Evolutionary conservation across 2,797 vertebrate species (phyloP).

Genomic region (Aselliscus stoliczkanus): DNA sequence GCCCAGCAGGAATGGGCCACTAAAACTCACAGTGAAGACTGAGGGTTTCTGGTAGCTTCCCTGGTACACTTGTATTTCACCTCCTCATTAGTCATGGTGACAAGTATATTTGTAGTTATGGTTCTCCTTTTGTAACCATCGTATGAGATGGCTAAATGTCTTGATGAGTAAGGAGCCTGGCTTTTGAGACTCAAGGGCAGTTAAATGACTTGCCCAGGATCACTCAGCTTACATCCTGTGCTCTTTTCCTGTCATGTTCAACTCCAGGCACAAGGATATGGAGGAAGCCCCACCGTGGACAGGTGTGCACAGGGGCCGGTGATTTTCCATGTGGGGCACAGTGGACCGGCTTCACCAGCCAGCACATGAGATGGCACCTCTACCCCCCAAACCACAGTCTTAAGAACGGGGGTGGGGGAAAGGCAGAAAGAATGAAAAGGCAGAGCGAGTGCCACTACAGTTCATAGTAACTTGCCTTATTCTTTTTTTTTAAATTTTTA

Average conservation of each 20-base stretch:
- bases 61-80: background rate
- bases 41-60: background rate
- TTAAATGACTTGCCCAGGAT: background rate
- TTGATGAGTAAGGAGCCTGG: background rate
- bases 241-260: background rate
- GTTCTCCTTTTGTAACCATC: background rate
- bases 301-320: background rate
- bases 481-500: too few relatives aligned
- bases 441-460: background rate
- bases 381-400: background rate
- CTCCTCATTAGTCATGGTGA: background rate
- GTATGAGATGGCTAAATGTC: background rate
- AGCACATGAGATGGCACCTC: slow-evolving; percentile 9
- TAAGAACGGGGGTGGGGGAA: background rate
- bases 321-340: background rate
- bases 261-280: too few relatives aligned
- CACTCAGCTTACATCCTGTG: background rate
- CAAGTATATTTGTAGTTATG: background rate
- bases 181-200: background rate
- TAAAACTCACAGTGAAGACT: background rate
- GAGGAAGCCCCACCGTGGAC: background rate
- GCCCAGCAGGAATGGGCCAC: too few relatives aligned
- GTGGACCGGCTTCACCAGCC: background rate
- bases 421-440: background rate
- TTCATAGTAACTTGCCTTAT: background rate